Base-by-base conservation (phyloP, 2,888 invertebrate genomes). In the Latheticus oryzae region DNA sequence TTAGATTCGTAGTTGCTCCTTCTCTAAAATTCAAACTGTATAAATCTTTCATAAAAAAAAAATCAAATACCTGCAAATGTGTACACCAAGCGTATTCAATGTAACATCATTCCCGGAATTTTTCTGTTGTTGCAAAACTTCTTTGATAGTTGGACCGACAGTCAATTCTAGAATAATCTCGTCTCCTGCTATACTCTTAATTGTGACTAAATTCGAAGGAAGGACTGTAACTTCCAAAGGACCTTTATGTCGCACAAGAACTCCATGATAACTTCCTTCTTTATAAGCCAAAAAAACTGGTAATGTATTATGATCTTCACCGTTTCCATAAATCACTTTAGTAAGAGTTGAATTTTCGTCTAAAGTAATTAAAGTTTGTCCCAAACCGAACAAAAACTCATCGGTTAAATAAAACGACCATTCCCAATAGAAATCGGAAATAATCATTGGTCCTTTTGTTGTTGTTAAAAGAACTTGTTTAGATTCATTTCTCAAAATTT, bases 351-450 rank as follows among this genome's bases (percentile, higher is more conserved):
- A 62, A 48, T 73, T 73, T 61, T 64, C 63, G 9, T 64, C 74
- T 0, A 84, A 62, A 7, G 81, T 79, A 2, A 74, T 70, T 1
- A 67, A 35, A 48, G 83, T 76, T 65, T 82, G 80, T 11, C 84
- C 85, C 1, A 87, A 73, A 0, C 86, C 87, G 58, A 81, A 86
- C 67, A 86, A 76, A 0, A 78, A 73, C 48, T 81, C 80, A 11
- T 82, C 77, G 0, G 83, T 83, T 17, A 87, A 64, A 60, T 79
- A 80, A 9, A 87, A 78, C 0, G 82, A 78, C 66, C 85, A 80
- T 72, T 87, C 87, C 84, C 85, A 85, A 64, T 85, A 86, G 30
- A 81, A 77, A 12, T 83, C 74, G 0, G 85, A 83, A 1, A 84
- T 82, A 55, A 87, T 84, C 0, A 86, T 61, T 0, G 87, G 85